These are phyloP conservation scores for Poliocrania exsul DNA, from an alignment of 2,797 vertebrate genomes.

Conservation along the genomic window DNA sequence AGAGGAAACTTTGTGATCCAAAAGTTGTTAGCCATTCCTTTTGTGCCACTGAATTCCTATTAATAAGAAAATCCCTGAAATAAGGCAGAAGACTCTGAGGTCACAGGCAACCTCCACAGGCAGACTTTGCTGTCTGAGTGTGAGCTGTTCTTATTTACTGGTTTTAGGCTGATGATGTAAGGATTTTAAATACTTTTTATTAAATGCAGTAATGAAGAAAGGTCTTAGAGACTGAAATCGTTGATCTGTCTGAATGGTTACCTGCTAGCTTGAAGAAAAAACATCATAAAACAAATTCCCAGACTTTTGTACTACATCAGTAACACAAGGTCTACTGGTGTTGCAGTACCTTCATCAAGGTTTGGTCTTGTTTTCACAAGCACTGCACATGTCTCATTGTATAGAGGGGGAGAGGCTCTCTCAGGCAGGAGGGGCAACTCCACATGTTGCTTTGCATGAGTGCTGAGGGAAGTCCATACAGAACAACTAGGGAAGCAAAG, in stretches of 20 bases:
- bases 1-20: slow-evolving; percentile 11
- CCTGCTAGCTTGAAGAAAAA: neutral
- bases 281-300: neutral
- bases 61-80: neutral
- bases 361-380: neutral
- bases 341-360: neutral
- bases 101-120: neutral
- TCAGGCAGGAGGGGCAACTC: neutral
- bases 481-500: neutral
- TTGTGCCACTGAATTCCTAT: neutral
- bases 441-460: fast-evolving
- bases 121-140: neutral
- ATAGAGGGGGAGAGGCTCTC: neutral
- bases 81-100: neutral
- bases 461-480: neutral
- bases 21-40: slow-evolving; percentile 35
- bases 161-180: neutral
- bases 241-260: neutral
- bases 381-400: neutral
- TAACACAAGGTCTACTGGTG: neutral
- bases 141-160: neutral
- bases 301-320: neutral
- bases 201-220: neutral
- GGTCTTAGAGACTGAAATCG: neutral
- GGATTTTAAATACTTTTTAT: neutral